Percentiles rank a stretch among this genome's conserved stretches.
Evolutionary conservation across 2,797 vertebrate species (phyloP).

Genomic region (Molothrus ater): DNA sequence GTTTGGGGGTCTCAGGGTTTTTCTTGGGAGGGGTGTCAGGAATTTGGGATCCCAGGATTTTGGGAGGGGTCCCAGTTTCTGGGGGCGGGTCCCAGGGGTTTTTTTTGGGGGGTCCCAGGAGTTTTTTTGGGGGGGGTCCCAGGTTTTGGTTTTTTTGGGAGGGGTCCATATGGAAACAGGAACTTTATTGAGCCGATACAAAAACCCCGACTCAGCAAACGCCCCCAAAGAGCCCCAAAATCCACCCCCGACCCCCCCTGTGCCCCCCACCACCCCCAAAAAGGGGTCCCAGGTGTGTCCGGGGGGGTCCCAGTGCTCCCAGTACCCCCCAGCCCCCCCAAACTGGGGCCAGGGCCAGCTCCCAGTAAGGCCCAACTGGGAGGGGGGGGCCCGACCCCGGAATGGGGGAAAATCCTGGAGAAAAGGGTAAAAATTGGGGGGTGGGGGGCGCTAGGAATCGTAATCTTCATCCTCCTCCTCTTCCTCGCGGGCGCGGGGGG

Average conservation of each 20-base stretch:
- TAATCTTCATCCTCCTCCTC: neutral
- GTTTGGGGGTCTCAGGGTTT: too few species aligned
- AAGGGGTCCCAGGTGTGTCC: neutral
- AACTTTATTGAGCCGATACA: neutral
- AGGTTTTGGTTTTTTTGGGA: neutral
- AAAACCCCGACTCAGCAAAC: neutral
- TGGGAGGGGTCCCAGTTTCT: too few species aligned
- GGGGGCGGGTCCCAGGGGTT: neutral
- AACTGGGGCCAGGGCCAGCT: neutral
- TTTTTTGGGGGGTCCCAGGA: too few species aligned
- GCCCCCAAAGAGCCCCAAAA: neutral
- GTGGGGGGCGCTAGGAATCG: neutral
- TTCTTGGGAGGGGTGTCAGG: too few species aligned
- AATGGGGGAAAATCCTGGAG: neutral
- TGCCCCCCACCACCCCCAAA: neutral
- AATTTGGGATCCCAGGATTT: too few species aligned
- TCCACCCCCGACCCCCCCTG: neutral
- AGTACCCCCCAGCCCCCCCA: neutral
- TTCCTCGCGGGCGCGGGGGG: neutral
- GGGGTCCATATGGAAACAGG: neutral
- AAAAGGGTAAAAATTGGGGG: neutral
- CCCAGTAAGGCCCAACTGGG: neutral
- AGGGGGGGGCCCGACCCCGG: neutral
- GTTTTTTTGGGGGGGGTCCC: neutral
- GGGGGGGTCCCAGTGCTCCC: neutral